phyloP scores from a whole-genome alignment of 2,888 invertebrate genomes.

The Physocephala rufipes region DNA sequence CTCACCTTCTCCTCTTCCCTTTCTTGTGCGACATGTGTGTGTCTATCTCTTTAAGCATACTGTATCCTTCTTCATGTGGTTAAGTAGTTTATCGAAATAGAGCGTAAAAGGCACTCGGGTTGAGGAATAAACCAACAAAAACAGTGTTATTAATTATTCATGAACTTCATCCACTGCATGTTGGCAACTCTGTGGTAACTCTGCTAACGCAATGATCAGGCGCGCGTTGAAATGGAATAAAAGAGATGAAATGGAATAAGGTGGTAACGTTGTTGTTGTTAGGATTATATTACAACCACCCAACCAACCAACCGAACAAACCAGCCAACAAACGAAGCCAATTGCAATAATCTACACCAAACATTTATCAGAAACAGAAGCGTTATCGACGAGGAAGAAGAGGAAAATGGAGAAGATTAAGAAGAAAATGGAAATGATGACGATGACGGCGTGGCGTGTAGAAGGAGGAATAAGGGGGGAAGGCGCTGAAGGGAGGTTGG shows the following conservation, averaged over 20 bases:
- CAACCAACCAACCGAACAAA: background rate
- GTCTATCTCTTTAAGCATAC: background rate
- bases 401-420: background rate
- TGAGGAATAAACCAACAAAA: background rate
- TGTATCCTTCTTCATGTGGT: no score
- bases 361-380: background rate
- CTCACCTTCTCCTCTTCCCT: no score
- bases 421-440: background rate
- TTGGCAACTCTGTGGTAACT: background rate
- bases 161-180: background rate
- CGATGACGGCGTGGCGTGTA: background rate
- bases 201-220: background rate
- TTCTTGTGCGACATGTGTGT: background rate
- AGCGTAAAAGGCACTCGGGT: no score
- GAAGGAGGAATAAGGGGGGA: no score
- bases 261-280: conserved; percentile 16
- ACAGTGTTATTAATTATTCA: conserved; percentile 12
- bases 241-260: conserved; percentile 16
- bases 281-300: background rate
- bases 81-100: no score
- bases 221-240: conserved; percentile 15
- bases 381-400: background rate
- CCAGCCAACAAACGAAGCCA: background rate
- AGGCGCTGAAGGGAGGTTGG: no score
- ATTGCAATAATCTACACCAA: background rate